Evolutionary conservation across 2,888 invertebrate genomes (phyloP), one percentile per base, ranked within the genome.

Genomic region (Hydriomena furcata): DNA sequence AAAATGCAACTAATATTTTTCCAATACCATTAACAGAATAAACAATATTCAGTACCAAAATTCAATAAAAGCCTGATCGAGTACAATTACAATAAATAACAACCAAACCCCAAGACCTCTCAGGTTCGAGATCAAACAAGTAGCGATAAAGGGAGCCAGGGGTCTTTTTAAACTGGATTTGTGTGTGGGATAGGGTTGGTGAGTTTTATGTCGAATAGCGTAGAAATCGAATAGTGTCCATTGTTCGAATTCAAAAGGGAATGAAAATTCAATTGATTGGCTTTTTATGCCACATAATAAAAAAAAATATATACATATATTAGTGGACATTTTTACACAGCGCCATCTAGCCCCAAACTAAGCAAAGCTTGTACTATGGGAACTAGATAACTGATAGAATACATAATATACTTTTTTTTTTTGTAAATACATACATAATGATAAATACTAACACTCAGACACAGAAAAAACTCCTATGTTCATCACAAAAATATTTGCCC

Each of bases 11-110:
- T 25, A 45, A 21, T 36, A 12, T 32, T 11, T 35, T 37, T 48
- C 44, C 48, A 49, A 55, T 51, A 43, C 48, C 4, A 21, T 8
- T 30, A 17, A 46, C 37, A 51, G 38, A 28, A 13, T 28, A 36
- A 23, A 35, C 34, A 36, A 31, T 31, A 37, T 10, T 32, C 7
- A 28, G 32, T 30, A 17, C 21, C 5, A 12, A 31, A 47, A 52
- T 28, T 52, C 43, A 52, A 58, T 55, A 57, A 45, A 46, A 60
- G 46, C 55, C 52, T 32, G 34, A 52, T 53, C 41, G 35, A 50
- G 43, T 31, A 52, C 52, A 52, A 52, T 53, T 50, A 41, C 45
- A 46, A 37, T 21, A 35, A 32, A 37, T 12, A 23, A 42, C 10
- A 47, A 43, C 55, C 49, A 60, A 32, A 38, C 30, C 28, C 13